Evolutionary conservation across 2,888 invertebrate genomes (phyloP), one percentile per base, ranked within the genome.

Genomic region (Helobdella robusta): DNA sequence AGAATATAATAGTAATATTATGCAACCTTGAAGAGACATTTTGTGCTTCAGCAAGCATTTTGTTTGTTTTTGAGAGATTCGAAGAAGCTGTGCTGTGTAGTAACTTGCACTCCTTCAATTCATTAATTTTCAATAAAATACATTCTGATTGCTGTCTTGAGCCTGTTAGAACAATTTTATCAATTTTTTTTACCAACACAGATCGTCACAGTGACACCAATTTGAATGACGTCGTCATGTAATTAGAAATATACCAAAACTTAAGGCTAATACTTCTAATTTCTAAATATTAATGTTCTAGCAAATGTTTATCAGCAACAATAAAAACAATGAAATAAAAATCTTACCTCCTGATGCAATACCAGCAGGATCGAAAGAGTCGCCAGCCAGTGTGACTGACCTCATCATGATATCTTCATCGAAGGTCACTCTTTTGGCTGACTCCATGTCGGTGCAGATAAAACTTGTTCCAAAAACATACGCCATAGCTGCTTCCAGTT

Each of bases 331-430:
- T n/a, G n/a, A n/a, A n/a, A n/a, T n/a, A n/a, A n/a, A n/a, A n/a
- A n/a, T n/a, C 56, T 34, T n/a, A 76, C 97, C 97, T 74, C 97
- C 97, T 65, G 89, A 86, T 40, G 97, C 82, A 8, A 87, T 87
- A 73, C 97, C 98, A 61, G 86, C 83, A 0, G 97, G 93, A 81
- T 93, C 91, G 71, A 88, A 87, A 40, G 88, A 85, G 78, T 97
- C 95, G 0, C 97, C 98, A 71, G 90, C 91, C 3, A 91, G 79
- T 0, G 97, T 94, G 28, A 97, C 90, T 23, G 79, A 76, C 61
- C 78, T 77, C 65, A 77, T 80, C 73, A 74, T 74, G 36, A 83
- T 72, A 58, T 71, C 68, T 5, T 74, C 83, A 79, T 91, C 84
- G 80, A 87, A 92, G 3, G 89, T 86, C 2, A 94, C 65, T 79